Evolutionary conservation across 92 coral and sea anemone genomes (phyloP).

Genomic region (Porites evermanni): DNA sequence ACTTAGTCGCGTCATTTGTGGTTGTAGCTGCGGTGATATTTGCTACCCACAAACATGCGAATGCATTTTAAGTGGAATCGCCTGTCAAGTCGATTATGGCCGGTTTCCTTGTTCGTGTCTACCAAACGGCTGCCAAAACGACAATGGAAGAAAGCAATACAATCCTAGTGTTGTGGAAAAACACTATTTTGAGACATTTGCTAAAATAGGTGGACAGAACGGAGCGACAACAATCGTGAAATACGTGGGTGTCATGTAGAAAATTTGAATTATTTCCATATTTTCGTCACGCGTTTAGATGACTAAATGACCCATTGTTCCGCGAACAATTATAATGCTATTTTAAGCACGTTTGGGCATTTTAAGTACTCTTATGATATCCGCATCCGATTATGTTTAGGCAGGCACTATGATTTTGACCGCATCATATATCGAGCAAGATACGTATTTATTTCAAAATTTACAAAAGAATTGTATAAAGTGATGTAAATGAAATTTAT

Average conservation of each 20-base stretch:
- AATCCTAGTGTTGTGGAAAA: constrained; percentile 77
- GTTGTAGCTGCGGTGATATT: constrained; percentile 91
- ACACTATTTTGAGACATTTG: constrained; percentile 92
- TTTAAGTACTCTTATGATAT: constrained; percentile 3
- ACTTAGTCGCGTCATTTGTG: constrained; percentile 90
- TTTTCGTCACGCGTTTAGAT: neutral
- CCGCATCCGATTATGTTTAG: neutral
- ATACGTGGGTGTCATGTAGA: constrained; percentile 35
- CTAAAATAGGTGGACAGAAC: constrained; percentile 62
- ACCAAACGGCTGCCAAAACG: constrained; percentile 84
- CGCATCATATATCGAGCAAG: neutral
- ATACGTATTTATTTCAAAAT: neutral
- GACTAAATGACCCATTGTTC: neutral
- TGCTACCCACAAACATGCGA: constrained; percentile 95
- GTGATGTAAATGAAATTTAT: neutral
- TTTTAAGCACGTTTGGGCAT: neutral
- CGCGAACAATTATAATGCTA: constrained; percentile 12
- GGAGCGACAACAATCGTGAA: constrained; percentile 22
- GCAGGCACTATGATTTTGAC: neutral
- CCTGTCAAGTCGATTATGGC: constrained; percentile 97
- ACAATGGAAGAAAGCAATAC: constrained; percentile 89
- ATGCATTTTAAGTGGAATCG: constrained; percentile 93
- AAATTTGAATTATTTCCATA: neutral
- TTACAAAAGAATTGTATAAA: constrained; percentile 12
- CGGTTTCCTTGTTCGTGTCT: constrained; percentile 97